Evolutionary conservation across 2,888 invertebrate species (phyloP), one percentile per base, ranked within the genome.

Genomic region (Hirtodrosophila alboralis): DNA sequence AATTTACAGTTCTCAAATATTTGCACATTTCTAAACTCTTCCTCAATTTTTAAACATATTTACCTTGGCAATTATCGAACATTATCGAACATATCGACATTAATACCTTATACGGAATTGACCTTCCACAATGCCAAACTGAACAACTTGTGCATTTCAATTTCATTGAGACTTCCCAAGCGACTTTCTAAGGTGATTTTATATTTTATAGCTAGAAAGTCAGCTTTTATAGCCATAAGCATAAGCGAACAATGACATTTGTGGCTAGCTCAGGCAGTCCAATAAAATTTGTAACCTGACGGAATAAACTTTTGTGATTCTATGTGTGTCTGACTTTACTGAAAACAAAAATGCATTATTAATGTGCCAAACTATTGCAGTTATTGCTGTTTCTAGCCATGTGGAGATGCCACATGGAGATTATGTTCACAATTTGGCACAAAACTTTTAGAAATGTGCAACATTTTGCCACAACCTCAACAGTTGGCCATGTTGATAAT

Each of bases 181-280:
- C 56, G 78, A 78, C 77, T 77, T 77, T 81, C 81, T 78, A 81
- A 72, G 72, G 61, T 69, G 62, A 78, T 81, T 78, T 72, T 47
- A 58, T 58, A 59, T 60, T 72, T 81, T 71, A 78, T 63, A 67
- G 59, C 74, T 79, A 83, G 78, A 83, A 78, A 78, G 78, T 77
- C 58, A 34, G 34, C 36, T 52, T 8, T 52, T 37, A 37, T 51
- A 40, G 34, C 65, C 40, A 56, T 38, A 76, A 62, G 40, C 64
- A 71, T 57, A 75, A 72, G 57, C 60, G 52, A 67, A 53, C 57
- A 47, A 44, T 71, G 63, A 67, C 51, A 54, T 48, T 73, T 56
- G 58, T 51, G 40, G 44, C 38, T 16, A 2, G 44, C 58, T 75
- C 49, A 47, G 1, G 45, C 47, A 37, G 37, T 30, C 61, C 36